These are phyloP conservation scores for Fratercula arctica DNA, from an alignment of 2,797 vertebrate species.

Conservation along the genomic window DNA sequence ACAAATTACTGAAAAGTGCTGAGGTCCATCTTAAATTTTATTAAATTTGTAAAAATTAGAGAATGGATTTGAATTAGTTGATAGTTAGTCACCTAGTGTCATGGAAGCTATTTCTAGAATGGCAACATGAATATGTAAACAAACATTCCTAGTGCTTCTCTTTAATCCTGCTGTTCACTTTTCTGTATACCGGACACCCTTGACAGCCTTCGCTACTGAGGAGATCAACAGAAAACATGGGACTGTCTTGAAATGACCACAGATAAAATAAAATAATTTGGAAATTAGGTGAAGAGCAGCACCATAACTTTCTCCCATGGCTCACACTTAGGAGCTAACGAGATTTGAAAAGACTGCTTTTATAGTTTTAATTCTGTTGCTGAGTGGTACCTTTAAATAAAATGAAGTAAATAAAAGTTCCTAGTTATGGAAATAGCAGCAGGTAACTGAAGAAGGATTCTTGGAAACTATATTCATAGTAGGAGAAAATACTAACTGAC, in stretches of 20 bases:
- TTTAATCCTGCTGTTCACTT: background rate
- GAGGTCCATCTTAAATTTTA: background rate
- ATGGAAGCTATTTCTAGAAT: background rate
- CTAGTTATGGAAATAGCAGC: background rate
- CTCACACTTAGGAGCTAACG: background rate
- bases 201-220: background rate
- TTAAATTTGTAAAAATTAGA: background rate
- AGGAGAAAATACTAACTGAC: background rate
- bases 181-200: background rate
- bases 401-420: background rate
- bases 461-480: background rate
- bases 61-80: background rate
- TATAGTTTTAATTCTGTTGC: background rate
- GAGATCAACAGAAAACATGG: background rate
- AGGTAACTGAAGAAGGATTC: background rate
- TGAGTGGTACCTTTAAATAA: background rate
- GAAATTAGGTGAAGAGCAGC: background rate
- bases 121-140: background rate
- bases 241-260: background rate
- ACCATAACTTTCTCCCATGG: fast-evolving
- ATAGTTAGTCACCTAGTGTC: background rate
- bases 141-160: background rate
- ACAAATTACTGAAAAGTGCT: background rate
- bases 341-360: background rate
- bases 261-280: background rate